Percentiles rank a stretch among this genome's conserved stretches.
Conservation (phyloP, 2,113 vertebrate species). For the Paralichthys olivaceus region DNA sequence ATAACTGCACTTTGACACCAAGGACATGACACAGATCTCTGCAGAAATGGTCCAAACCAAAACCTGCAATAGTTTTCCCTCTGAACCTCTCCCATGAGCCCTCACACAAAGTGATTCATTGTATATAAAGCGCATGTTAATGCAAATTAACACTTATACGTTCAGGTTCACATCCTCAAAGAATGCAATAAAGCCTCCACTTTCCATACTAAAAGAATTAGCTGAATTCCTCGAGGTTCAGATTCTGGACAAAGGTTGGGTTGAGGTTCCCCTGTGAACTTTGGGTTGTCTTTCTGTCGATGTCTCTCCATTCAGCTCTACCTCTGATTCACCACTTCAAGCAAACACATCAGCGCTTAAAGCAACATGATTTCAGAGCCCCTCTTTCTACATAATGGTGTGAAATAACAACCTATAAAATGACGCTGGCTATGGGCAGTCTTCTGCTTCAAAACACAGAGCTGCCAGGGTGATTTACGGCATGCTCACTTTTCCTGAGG, state of each 20-base stretch:
- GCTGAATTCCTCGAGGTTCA: slow-evolving; percentile 71
- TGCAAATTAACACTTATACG: slow-evolving; percentile 59
- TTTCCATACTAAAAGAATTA: slow-evolving; percentile 73
- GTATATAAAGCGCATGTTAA: slow-evolving; percentile 60
- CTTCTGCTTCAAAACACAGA: slow-evolving; percentile 75
- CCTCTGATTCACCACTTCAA: slow-evolving; percentile 52
- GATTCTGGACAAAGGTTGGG: slow-evolving; percentile 72
- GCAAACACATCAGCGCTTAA: slow-evolving; percentile 58
- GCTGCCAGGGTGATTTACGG: slow-evolving; percentile 84
- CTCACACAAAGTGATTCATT: slow-evolving; percentile 71
- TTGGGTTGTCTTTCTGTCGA: slow-evolving; percentile 43
- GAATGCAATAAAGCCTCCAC: slow-evolving; percentile 72
- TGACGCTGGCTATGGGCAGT: slow-evolving; percentile 66
- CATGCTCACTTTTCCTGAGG: slow-evolving; percentile 74
- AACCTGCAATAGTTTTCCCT: slow-evolving; percentile 27
- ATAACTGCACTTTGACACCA: slow-evolving; percentile 23
- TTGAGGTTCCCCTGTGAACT: slow-evolving; percentile 54
- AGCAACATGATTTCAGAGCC: slow-evolving; percentile 55
- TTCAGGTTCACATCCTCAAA: slow-evolving; percentile 68
- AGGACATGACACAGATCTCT: slow-evolving; percentile 29
- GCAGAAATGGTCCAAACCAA: slow-evolving; percentile 37
- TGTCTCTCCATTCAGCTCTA: slow-evolving; percentile 43
- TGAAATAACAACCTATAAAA: slow-evolving; percentile 74
- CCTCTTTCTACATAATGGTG: slow-evolving; percentile 39
- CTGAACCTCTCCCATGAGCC: slow-evolving; percentile 54